These are phyloP conservation scores for Colostygia pectinataria DNA, from an alignment of 2,888 invertebrate genomes.

Conservation along the genomic window DNA sequence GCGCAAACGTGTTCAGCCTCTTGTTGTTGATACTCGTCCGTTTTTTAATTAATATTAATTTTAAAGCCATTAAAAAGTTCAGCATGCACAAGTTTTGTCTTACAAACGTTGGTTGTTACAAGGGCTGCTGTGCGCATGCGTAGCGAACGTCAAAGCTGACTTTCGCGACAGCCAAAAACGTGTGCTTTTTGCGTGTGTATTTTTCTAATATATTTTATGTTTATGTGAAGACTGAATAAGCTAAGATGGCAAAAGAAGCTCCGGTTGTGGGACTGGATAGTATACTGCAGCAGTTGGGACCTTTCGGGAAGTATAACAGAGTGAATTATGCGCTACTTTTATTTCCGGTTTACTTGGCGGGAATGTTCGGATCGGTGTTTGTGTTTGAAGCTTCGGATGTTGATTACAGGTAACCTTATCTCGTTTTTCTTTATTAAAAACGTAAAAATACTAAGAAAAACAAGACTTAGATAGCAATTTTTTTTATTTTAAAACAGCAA, in stretches of 20 bases:
- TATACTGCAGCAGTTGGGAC: constrained; percentile 63
- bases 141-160: constrained; percentile 27
- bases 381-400: constrained; percentile 74
- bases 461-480: too few species aligned
- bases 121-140: constrained; percentile 26
- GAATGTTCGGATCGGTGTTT: constrained; percentile 70
- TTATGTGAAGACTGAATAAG: constrained; percentile 34
- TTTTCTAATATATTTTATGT: constrained; percentile 31
- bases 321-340: constrained; percentile 68
- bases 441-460: too few species aligned
- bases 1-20: constrained; percentile 23
- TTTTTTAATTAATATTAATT: not conserved
- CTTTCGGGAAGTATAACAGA: constrained; percentile 70
- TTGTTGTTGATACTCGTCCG: constrained; percentile 20
- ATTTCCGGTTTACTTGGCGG: constrained; percentile 72
- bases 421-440: not conserved
- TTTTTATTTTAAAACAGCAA: too few species aligned
- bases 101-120: not conserved
- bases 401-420: constrained; percentile 58
- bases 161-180: constrained; percentile 16
- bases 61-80: constrained; percentile 1
- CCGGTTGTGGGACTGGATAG: constrained; percentile 56
- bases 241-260: constrained; percentile 54
- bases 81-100: not conserved
- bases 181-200: constrained; percentile 18